Percentiles rank a stretch among this genome's conserved stretches.
These are phyloP conservation scores for Alligator mississippiensis DNA, from an alignment of 2,113 vertebrate genomes.

Conservation along the genomic window DNA sequence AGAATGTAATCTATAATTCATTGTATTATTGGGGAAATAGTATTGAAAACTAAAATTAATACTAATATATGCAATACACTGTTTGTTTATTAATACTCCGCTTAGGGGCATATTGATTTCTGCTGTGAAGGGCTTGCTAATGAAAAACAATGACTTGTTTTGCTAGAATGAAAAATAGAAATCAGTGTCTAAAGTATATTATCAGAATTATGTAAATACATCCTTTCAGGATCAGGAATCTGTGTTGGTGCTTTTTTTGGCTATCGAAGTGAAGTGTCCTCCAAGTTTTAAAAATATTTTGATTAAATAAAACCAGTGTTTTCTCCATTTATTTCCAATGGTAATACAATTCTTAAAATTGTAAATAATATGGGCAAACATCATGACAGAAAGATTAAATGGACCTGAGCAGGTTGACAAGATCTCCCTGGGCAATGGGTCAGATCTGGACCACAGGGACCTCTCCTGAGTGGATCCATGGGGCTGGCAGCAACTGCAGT, in stretches of 20 bases:
- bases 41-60: background rate
- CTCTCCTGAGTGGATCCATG: too few species aligned
- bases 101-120: background rate
- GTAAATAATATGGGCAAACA: background rate
- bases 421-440: too few species aligned
- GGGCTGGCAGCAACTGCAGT: too few species aligned
- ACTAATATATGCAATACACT: background rate
- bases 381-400: background rate
- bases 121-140: background rate
- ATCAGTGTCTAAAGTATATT: background rate
- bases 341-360: background rate
- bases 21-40: background rate
- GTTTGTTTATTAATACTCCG: background rate
- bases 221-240: background rate
- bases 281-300: background rate
- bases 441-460: too few species aligned
- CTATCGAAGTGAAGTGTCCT: background rate
- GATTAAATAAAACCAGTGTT: background rate
- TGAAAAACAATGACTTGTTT: constrained; percentile 11
- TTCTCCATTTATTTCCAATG: background rate
- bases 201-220: background rate
- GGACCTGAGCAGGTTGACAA: too few species aligned
- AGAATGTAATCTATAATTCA: background rate
- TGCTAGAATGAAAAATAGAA: background rate
- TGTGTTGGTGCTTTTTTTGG: background rate